These are phyloP conservation scores for Acronicta psi DNA, from an alignment of 2,888 invertebrate genomes.

Conservation along the genomic window DNA sequence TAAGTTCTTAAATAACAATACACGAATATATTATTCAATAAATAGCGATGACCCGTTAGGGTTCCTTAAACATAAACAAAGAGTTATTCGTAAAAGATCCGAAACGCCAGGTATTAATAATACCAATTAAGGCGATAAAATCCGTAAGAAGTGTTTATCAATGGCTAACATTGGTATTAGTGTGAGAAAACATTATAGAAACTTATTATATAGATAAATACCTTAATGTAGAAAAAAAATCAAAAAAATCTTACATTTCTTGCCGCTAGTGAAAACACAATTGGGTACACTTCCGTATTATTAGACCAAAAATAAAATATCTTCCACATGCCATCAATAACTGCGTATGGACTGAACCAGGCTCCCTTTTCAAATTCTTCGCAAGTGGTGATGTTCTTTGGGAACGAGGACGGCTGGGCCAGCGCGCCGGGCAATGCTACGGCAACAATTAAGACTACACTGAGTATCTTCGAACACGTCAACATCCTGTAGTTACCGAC, in stretches of 20 bases:
- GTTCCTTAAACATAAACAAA: too few species aligned
- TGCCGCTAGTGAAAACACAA: constrained; percentile 72
- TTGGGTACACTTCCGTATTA: constrained; percentile 71
- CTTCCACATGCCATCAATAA: constrained; percentile 77
- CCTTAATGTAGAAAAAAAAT: not conserved
- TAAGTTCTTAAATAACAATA: too few species aligned
- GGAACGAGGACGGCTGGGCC: constrained; percentile 25
- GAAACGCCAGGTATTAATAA: too few species aligned
- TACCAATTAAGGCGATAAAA: too few species aligned
- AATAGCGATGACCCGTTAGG: too few species aligned
- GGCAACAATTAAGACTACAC: constrained; percentile 67
- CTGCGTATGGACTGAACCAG: constrained; percentile 70
- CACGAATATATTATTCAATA: too few species aligned
- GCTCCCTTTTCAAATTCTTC: constrained; percentile 77
- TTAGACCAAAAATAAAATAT: constrained; percentile 81
- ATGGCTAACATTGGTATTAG: too few species aligned
- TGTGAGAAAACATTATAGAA: not conserved
- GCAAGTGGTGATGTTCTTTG: constrained; percentile 68
- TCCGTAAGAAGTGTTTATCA: too few species aligned
- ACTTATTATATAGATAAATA: not conserved
- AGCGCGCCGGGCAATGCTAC: constrained; percentile 19
- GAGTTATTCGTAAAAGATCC: too few species aligned
- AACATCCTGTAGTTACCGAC: constrained; percentile 73
- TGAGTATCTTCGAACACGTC: constrained; percentile 70
- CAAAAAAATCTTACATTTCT: constrained; percentile 65